phyloP scores from a whole-genome alignment of 2,888 invertebrate species.

The Emmelina monodactyla region DNA sequence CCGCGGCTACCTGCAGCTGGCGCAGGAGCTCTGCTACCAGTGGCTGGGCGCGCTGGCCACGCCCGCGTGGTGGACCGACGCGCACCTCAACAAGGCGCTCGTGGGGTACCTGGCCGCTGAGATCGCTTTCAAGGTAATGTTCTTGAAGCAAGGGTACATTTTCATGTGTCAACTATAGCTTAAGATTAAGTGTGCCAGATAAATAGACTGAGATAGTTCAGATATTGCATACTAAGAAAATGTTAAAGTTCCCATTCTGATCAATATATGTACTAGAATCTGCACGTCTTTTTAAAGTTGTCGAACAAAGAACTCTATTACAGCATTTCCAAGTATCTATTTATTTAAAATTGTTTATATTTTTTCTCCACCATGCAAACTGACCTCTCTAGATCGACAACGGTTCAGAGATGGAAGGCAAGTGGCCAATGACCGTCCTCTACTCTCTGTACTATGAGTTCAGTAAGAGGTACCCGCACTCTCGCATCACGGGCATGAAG shows the following conservation, averaged over 20 bases:
- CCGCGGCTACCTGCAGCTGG: slow-evolving; percentile 70
- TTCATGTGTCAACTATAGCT: no score
- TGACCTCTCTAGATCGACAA: slow-evolving; percentile 79
- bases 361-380: no score
- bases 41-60: slow-evolving; percentile 81
- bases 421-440: slow-evolving; percentile 81
- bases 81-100: slow-evolving; percentile 78
- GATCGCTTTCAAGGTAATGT: slow-evolving; percentile 74
- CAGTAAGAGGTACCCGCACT: slow-evolving; percentile 80
- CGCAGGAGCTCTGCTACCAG: slow-evolving; percentile 79
- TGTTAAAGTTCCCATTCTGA: no score
- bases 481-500: slow-evolving; percentile 77
- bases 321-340: no score
- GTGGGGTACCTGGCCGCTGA: slow-evolving; percentile 79
- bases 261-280: no score
- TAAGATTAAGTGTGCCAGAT: no score
- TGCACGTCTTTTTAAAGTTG: no score
- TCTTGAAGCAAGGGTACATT: no score
- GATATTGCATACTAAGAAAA: no score
- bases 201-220: no score
- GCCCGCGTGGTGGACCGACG: slow-evolving; percentile 80
- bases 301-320: no score
- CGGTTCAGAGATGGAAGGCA: slow-evolving; percentile 77
- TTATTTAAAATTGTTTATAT: no score
- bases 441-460: slow-evolving; percentile 83